Evolutionary conservation across 2,888 invertebrate genomes (phyloP).

Genomic region (Scotopteryx bipunctaria): DNA sequence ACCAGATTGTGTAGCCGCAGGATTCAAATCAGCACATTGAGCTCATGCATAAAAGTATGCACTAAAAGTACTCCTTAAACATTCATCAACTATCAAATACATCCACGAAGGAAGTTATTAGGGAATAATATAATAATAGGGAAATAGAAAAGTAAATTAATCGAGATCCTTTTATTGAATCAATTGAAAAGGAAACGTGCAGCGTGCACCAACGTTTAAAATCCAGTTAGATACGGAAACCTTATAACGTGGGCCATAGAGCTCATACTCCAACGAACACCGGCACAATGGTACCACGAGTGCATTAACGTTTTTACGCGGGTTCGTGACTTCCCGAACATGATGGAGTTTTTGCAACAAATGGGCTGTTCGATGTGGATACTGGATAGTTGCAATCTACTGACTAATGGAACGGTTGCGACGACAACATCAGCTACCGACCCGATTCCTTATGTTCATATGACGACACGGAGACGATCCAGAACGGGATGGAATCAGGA

Average conservation of each 20-base stretch:
- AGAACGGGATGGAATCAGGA: no score
- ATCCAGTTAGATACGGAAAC: constrained; percentile 14
- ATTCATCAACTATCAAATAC: no score
- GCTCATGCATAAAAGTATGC: no score
- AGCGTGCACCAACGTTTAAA: constrained; percentile 13
- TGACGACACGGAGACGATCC: no score
- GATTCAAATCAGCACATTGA: no score
- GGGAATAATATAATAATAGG: not conserved
- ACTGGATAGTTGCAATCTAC: constrained; percentile 9
- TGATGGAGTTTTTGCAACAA: constrained; percentile 27
- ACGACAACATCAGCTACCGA: no score
- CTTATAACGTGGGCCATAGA: constrained; percentile 11
- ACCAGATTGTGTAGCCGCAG: no score
- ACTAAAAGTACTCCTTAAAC: no score
- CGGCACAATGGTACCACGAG: not conserved
- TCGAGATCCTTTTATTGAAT: constrained; percentile 15
- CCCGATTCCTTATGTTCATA: no score
- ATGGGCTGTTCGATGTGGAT: constrained; percentile 21
- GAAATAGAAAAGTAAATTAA: constrained; percentile 8
- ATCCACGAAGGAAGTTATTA: no score
- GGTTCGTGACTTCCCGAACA: constrained; percentile 47
- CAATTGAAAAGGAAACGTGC: constrained; percentile 11
- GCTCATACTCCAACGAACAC: constrained; percentile 8
- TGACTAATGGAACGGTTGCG: not conserved
- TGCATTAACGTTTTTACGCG: constrained; percentile 29